These are phyloP conservation scores for Spilarctia lutea DNA, from an alignment of 2,888 invertebrate species.

Conservation along the genomic window DNA sequence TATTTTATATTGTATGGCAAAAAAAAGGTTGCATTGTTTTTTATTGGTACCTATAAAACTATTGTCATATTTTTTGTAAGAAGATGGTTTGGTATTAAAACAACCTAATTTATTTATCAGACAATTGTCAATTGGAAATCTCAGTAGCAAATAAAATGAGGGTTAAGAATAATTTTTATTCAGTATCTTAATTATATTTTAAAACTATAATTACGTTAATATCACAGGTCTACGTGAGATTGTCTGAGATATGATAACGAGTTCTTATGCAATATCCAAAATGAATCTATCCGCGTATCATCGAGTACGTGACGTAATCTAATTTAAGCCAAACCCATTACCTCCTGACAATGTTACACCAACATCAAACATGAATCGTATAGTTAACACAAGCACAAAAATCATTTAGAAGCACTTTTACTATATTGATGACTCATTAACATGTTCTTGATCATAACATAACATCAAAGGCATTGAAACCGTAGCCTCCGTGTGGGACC, in stretches of 20 bases:
- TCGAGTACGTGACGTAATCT: slow-evolving; percentile 26
- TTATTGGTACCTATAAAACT: slow-evolving; percentile 3
- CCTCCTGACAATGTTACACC: slow-evolving; percentile 34
- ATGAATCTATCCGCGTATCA: slow-evolving; percentile 17
- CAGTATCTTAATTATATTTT: no score
- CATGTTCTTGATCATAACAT: slow-evolving; percentile 55
- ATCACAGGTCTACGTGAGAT: neutral
- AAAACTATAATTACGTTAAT: neutral
- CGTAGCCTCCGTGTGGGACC: slow-evolving; percentile 66
- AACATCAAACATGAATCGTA: slow-evolving; percentile 42
- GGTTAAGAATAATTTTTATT: no score
- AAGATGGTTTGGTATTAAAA: neutral
- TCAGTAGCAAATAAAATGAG: no score
- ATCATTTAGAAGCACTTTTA: slow-evolving; percentile 53
- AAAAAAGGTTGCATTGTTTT: neutral
- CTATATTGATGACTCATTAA: slow-evolving; percentile 66
- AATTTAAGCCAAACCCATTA: slow-evolving; percentile 40
- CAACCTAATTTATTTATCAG: no score
- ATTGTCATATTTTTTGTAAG: neutral
- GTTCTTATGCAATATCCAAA: slow-evolving; percentile 11
- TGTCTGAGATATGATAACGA: neutral
- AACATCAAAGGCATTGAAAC: slow-evolving; percentile 61
- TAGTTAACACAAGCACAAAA: slow-evolving; percentile 56
- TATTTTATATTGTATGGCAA: slow-evolving; percentile 9
- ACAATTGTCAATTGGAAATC: no score